Evolutionary conservation across 2,113 vertebrate species (phyloP), one percentile per base, ranked within the genome.

Genomic region (Odontophorus gujanensis): DNA sequence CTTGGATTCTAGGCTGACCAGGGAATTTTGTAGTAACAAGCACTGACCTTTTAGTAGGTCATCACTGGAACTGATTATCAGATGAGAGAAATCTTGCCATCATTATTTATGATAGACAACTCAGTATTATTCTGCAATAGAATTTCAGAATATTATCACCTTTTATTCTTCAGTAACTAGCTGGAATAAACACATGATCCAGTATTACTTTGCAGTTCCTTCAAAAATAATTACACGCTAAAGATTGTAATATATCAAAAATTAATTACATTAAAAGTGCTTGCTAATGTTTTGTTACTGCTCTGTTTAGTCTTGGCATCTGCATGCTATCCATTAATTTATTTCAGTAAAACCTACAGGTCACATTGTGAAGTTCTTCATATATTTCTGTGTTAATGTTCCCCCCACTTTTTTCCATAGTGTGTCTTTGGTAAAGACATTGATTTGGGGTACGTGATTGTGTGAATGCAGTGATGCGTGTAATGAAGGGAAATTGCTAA

Each of bases 171-270:
- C 50, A 82, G 87, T 75, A 68, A 92, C 72, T 48, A 45, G 45
- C 81, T 81, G 59, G 61, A 92, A 58, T 75, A 76, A 84, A 82
- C 79, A 63, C 94, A 88, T 85, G 87, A 96, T 96, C 96, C 92
- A 94, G 40, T 20, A 82, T 89, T 91, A 53, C 85, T 88, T 74
- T 86, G 13, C 67, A 94, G 95, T 94, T 91, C 93, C 77, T 93
- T 96, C 94, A 92, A 93, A 90, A 68, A 97, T 69, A 89, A 92
- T 95, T 93, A 94, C 11, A 28, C 7, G 24, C 87, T 94, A 87
- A 94, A 96, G 96, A 92, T 92, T 87, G 95, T 75, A 96, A 96
- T 98, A 97, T 90, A 97, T 98, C 96, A 98, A 91, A 95, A 92
- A 77, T 89, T 97, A 97, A 97, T 98, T 96, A 97, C 78, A 92